These are phyloP conservation scores for Notodonta dromedarius DNA, from an alignment of 2,888 invertebrate genomes.

Conservation along the genomic window DNA sequence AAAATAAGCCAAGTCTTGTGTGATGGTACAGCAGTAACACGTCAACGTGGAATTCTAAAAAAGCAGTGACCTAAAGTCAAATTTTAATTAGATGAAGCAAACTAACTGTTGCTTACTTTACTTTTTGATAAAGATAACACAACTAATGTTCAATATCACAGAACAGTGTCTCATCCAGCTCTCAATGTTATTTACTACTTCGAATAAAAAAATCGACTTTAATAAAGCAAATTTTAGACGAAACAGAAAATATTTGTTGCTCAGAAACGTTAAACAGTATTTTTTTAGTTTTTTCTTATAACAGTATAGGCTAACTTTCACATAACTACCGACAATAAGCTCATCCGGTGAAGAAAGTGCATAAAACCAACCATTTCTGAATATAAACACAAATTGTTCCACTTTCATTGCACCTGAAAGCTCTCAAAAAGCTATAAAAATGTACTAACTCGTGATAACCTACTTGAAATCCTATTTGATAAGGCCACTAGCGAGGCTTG, in stretches of 20 bases:
- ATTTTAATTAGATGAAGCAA: too few relatives aligned
- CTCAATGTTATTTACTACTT: too few relatives aligned
- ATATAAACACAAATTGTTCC: conserved; percentile 17
- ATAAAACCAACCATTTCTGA: conserved; percentile 15
- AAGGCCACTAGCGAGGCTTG: too few relatives aligned
- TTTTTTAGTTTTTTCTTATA: not conserved
- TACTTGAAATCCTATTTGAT: conserved; percentile 5
- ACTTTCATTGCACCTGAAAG: conserved; percentile 20
- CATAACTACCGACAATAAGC: conserved; percentile 15
- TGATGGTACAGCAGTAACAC: too few relatives aligned
- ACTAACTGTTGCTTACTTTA: too few relatives aligned
- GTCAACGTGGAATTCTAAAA: too few relatives aligned
- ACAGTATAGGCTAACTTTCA: conserved; percentile 20
- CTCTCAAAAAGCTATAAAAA: not conserved
- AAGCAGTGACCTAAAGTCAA: too few relatives aligned
- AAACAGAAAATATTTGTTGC: not conserved
- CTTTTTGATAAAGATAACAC: too few relatives aligned
- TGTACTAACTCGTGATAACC: not conserved
- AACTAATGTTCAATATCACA: too few relatives aligned
- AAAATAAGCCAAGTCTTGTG: too few relatives aligned
- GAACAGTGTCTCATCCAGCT: not conserved
- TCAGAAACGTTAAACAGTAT: not conserved
- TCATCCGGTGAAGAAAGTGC: conserved; percentile 22
- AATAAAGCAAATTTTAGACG: not conserved
- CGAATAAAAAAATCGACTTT: not conserved